A percentile compares a stretch with the other conserved stretches of the same genome.
Conservation (phyloP, 2,888 invertebrate genomes). For the Coenonympha arcania region DNA sequence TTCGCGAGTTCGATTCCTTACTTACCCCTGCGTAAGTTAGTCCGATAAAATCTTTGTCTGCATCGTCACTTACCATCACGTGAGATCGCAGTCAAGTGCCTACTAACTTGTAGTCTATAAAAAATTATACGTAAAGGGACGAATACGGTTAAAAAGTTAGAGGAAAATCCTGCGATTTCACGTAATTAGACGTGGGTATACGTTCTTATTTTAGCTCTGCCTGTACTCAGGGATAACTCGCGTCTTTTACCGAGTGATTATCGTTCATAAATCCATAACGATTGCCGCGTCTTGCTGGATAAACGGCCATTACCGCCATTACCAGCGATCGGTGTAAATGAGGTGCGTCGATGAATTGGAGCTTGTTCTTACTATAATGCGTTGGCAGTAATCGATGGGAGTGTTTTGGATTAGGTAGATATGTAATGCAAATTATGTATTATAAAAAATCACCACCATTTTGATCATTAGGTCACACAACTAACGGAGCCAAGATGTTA, state of each 20-base stretch:
- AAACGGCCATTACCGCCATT: conserved; percentile 50
- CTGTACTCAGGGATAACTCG: conserved; percentile 2
- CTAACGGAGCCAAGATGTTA: too few species aligned
- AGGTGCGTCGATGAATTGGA: conserved; percentile 42
- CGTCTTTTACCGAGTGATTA: conserved; percentile 38
- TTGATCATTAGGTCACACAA: too few species aligned
- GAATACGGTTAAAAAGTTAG: too few species aligned
- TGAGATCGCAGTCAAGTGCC: too few species aligned
- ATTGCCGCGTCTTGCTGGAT: conserved; percentile 44
- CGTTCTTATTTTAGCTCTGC: conserved; percentile 1
- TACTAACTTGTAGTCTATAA: too few species aligned
- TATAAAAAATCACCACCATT: too few species aligned
- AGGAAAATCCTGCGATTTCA: conserved; percentile 5
- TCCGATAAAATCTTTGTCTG: too few species aligned
- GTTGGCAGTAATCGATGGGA: conserved; percentile 30
- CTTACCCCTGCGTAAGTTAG: too few species aligned
- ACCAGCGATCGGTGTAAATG: conserved; percentile 52
- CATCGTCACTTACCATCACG: too few species aligned
- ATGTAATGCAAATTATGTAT: background rate
- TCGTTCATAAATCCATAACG: conserved; percentile 59
- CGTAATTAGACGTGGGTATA: conserved; percentile 17
- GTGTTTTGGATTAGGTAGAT: background rate
- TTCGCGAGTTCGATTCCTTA: too few species aligned
- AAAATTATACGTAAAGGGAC: too few species aligned
- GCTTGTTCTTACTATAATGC: conserved; percentile 40